These are phyloP conservation scores for Drosophila peninsularis DNA, from an alignment of 2,888 invertebrate species.

Conservation along the genomic window DNA sequence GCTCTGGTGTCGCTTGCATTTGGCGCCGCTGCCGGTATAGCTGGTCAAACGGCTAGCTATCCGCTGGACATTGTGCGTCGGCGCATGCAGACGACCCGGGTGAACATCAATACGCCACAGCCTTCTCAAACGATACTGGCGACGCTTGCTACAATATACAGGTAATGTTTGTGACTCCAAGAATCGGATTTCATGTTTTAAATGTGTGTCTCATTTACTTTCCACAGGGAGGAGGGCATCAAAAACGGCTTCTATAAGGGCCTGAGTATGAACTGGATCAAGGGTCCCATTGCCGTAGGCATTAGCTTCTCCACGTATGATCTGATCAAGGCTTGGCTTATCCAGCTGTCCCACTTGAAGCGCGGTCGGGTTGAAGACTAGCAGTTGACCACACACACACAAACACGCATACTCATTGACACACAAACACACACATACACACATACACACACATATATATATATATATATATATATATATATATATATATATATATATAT, in stretches of 20 bases:
- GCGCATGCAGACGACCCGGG: constrained; percentile 87
- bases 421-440: constrained; percentile 23
- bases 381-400: constrained; percentile 23
- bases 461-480: constrained; percentile 2
- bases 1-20: constrained; percentile 90
- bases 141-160: constrained; percentile 89
- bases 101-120: constrained; percentile 85
- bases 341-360: constrained; percentile 84
- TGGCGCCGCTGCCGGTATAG: constrained; percentile 96
- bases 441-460: no score
- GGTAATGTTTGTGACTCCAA: constrained; percentile 85
- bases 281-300: constrained; percentile 95
- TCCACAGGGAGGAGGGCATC: constrained; percentile 92
- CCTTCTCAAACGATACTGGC: constrained; percentile 88
- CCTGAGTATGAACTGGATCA: constrained; percentile 99
- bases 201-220: neutral
- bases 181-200: no score
- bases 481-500: constrained; percentile 28
- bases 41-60: constrained; percentile 98
- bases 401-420: constrained; percentile 29
- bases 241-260: constrained; percentile 98
- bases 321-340: constrained; percentile 88
- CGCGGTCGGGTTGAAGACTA: constrained; percentile 74
- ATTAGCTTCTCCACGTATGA: constrained; percentile 99
- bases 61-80: constrained; percentile 95